Percentiles rank a stretch among this genome's conserved stretches.
phyloP scores from a whole-genome alignment of 2,113 vertebrate genomes.

The Patagioenas fasciata region DNA sequence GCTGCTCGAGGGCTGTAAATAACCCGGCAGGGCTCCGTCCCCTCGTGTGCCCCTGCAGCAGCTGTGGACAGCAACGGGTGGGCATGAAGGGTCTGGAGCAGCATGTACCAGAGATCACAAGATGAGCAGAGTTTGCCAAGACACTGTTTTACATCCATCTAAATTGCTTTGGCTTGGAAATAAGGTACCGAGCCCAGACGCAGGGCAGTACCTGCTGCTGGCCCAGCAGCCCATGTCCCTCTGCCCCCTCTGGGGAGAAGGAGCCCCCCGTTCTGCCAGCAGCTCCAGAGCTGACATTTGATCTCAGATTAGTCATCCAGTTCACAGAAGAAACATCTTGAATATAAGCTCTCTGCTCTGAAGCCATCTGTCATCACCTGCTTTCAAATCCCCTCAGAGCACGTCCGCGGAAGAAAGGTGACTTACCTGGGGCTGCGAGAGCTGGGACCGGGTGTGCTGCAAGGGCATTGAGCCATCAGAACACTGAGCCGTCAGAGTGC shows the following conservation, averaged over 20 bases:
- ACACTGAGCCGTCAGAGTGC: not conserved
- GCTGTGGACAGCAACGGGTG: not conserved
- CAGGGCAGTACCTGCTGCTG: not conserved
- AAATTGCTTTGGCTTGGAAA: not conserved
- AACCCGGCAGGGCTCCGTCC: not conserved
- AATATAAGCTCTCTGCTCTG: slow-evolving; percentile 38
- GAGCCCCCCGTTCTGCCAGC: not conserved
- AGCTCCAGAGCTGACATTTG: slow-evolving; percentile 25
- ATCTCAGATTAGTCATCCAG: slow-evolving; percentile 43
- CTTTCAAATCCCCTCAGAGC: slow-evolving; percentile 26
- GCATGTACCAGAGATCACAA: not conserved
- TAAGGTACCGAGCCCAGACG: not conserved
- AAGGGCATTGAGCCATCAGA: not conserved
- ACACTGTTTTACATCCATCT: not conserved
- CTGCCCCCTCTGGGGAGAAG: not conserved
- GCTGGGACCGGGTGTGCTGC: accelerated
- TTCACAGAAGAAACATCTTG: slow-evolving; percentile 44
- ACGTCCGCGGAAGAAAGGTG: not conserved
- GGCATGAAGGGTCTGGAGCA: not conserved
- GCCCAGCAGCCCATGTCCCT: not conserved
- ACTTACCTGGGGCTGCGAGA: slow-evolving; percentile 13
- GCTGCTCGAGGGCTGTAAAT: not conserved
- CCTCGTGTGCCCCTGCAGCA: not conserved
- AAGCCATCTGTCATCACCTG: slow-evolving; percentile 54
- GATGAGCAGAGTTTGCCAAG: not conserved